Base-by-base conservation (phyloP, 2,888 invertebrate genomes). In the Strigamia transsilvanica region DNA sequence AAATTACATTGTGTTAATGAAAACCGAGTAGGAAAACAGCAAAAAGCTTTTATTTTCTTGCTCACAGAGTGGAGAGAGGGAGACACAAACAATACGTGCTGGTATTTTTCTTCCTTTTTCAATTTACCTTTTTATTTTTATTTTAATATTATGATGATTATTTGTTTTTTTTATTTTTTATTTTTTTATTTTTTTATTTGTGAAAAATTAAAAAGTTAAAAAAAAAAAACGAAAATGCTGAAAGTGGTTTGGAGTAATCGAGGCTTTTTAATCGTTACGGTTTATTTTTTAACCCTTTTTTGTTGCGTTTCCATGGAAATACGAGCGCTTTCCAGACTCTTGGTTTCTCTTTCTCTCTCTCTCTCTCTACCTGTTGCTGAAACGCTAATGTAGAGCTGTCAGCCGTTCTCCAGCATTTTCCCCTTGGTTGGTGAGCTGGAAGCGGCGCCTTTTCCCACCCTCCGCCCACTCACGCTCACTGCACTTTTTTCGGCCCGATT, bases 41-140 rank as follows among this genome's bases (percentile, higher is more conserved):
- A 81, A 81, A 81, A 81, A 81, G 81, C 81, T 81, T 81, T 81
- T 81, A 81, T 81, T 61, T 61, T 81, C 66, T 66, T 81, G 73
- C 23, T 81, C 32, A 34, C 34, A 21, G 23, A 38, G 21, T 18
- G 18, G 34, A 4, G 18, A 23, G 81, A 61, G 81, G 81, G 80
- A 80, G 80, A 32, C 80, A 21, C 51, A 61, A 61, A 61, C 18
- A 61, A 61, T 61, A 61, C 61, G 61, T 61, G 61, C n/a, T 18
- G 61, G 61, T 61, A 61, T 61, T 61, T 61, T 61, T 61, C 61
- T 61, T 61, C 15, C 15, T 61, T 61, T 61, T 18, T 61, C 61
- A 18, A 61, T 61, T 61, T 18, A 18, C 23, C 51, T 51, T 51
- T 51, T 51, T 51, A n/a, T 61, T 61, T 61, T 61, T 15, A 46